These are phyloP conservation scores for Alligator sinensis DNA, from an alignment of 2,113 vertebrate species.

Conservation along the genomic window DNA sequence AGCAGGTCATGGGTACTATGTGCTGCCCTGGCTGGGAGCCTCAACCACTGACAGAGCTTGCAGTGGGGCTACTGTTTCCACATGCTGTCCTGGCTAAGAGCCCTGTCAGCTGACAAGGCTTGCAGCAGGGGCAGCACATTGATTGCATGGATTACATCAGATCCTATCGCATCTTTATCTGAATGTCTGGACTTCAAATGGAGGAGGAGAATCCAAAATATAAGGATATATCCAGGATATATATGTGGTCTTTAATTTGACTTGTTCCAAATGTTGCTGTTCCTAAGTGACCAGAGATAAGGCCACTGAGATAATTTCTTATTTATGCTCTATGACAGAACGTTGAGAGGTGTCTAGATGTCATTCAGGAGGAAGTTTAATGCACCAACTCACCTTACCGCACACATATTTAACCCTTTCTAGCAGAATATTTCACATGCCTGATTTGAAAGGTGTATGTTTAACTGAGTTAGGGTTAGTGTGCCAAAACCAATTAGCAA, in stretches of 20 bases:
- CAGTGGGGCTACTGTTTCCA: no score
- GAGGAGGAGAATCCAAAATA: neutral
- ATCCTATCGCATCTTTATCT: no score
- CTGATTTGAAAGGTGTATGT: constrained; percentile 24
- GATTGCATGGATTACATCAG: no score
- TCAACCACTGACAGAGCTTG: no score
- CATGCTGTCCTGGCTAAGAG: no score
- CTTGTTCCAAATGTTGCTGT: neutral
- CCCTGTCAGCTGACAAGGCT: no score
- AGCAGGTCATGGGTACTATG: no score
- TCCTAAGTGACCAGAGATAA: neutral
- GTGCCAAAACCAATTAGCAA: constrained; percentile 61
- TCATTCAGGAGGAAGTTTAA: neutral
- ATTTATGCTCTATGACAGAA: neutral
- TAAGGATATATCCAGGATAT: neutral
- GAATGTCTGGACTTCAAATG: no score
- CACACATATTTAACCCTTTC: neutral
- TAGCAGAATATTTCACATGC: neutral
- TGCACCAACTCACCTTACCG: neutral
- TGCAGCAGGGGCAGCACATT: no score
- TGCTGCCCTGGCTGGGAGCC: no score
- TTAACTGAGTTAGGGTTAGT: constrained; percentile 19
- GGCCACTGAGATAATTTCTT: neutral
- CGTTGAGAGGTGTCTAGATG: neutral
- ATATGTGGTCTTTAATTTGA: neutral